A percentile compares a stretch with the other conserved stretches of the same genome.
phyloP scores from a whole-genome alignment of 2,797 vertebrate genomes.

The Ara ararauna region DNA sequence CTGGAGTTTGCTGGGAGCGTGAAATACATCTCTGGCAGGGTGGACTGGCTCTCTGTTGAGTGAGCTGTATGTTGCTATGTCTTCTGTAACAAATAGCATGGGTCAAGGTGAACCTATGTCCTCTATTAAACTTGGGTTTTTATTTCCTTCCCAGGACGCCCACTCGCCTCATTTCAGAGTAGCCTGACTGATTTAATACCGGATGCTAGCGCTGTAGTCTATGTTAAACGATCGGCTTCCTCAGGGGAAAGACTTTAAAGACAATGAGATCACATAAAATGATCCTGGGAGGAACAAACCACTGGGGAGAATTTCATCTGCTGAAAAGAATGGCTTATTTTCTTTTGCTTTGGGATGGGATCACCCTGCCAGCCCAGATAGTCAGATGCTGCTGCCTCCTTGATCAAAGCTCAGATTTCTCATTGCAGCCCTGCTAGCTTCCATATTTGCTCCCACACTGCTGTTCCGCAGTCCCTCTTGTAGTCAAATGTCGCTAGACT shows the following conservation, averaged over 20 bases:
- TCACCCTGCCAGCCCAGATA: conserved; percentile 28
- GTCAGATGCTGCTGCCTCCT: conserved; percentile 34
- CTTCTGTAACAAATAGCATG: not conserved
- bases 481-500: conserved; percentile 5
- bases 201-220: conserved; percentile 82
- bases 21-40: not conserved
- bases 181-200: conserved; percentile 83
- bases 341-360: conserved; percentile 53
- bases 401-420: conserved; percentile 50
- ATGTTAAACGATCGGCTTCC: conserved; percentile 82
- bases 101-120: not conserved
- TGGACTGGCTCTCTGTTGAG: not conserved
- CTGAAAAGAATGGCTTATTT: conserved; percentile 32
- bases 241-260: conserved; percentile 59
- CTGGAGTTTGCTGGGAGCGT: not conserved
- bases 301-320: conserved; percentile 27
- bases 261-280: conserved; percentile 10
- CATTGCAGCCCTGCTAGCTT: not conserved
- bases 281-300: conserved; percentile 33
- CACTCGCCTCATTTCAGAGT: conserved; percentile 85
- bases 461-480: not conserved
- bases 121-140: not conserved
- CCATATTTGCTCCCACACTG: conserved; percentile 16
- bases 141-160: conserved; percentile 80
- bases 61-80: not conserved